These are phyloP conservation scores for Ormyrus rosae DNA, from an alignment of 2,888 invertebrate genomes.

Conservation along the genomic window DNA sequence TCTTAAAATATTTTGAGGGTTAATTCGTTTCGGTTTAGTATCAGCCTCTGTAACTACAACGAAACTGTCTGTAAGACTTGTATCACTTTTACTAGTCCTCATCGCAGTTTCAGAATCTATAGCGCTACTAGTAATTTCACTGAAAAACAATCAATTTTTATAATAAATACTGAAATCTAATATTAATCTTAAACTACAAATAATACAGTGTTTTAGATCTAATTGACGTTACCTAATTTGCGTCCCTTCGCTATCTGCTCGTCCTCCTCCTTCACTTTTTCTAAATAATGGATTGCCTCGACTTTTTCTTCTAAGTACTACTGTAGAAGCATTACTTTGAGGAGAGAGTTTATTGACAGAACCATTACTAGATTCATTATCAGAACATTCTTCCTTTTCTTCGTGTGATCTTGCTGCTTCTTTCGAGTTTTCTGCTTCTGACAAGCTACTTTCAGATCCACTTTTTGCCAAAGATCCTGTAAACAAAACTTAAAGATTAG, in stretches of 20 bases:
- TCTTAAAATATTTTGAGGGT: constrained; percentile 75
- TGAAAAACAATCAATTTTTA: constrained; percentile 42
- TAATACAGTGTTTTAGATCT: background rate
- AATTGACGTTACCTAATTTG: constrained; percentile 67
- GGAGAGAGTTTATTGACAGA: constrained; percentile 69
- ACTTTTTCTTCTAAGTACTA: constrained; percentile 80
- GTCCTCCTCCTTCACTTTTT: constrained; percentile 81
- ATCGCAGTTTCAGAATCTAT: constrained; percentile 78
- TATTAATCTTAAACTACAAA: too few species aligned
- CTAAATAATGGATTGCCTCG: constrained; percentile 82
- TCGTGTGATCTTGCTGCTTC: constrained; percentile 84
- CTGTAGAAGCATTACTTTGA: constrained; percentile 74
- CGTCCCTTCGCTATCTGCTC: constrained; percentile 73
- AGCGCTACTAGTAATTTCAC: constrained; percentile 64
- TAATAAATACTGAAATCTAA: too few species aligned
- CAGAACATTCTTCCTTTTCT: constrained; percentile 85
- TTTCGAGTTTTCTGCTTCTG: constrained; percentile 86
- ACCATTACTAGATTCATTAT: constrained; percentile 78
- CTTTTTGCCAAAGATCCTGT: constrained; percentile 83
- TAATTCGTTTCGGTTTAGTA: constrained; percentile 74
- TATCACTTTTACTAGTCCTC: constrained; percentile 92
- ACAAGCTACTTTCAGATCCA: constrained; percentile 92
- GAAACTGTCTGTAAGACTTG: constrained; percentile 93
- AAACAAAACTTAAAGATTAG: constrained; percentile 9
- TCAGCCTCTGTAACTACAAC: constrained; percentile 85